Evolutionary conservation across 2,797 vertebrate genomes (phyloP), one percentile per base, ranked within the genome.

Genomic region (Pipistrellus pipistrellus): DNA sequence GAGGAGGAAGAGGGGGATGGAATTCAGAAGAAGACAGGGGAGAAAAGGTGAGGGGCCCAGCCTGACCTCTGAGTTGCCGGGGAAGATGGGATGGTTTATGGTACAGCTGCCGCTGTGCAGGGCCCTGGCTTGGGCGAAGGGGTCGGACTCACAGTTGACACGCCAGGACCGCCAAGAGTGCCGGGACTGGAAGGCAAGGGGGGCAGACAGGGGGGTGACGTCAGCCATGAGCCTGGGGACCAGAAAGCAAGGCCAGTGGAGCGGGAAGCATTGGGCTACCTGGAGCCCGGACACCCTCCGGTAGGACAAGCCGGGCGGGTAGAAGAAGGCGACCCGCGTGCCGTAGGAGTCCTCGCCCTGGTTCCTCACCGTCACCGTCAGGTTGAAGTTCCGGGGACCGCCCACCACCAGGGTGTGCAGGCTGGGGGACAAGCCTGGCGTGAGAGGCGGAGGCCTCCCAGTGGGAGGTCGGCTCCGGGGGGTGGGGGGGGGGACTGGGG

Each of bases 341-440:
- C 98, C 97, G 71, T 99, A 99, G 14, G 99, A 99, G 96, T 99
- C 98, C 96, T 99, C 99, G 0, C 96, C 98, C 0, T 78, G 95
- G 91, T 99, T 99, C 93, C 97, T 97, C 92, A 99, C 93, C 1
- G 97, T 98, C 30, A 99, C 96, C 0, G 95, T 98, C 72, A 99
- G 82, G 0, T 98, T 97, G 85, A 99, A 13, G 21, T 98, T 98
- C 2, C 97, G 98, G 89, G 98, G 96, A 20, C 98, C 98, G 20
- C 99, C 99, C 38, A 99, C 98, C 77, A 98, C 94, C 71, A 98
- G 46, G 0, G 92, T 71, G 10, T 90, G 27, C 78, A 95, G n/a
- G 35, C 97, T 98, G 91, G 48, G 62, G 32, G 78, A 86, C 17
- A 48, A 95, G 55, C 57, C 9, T 32, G 30, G 51, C 27, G 9